Conservation (phyloP, 2,888 invertebrate species). For the Crossocerus cetratus region DNA sequence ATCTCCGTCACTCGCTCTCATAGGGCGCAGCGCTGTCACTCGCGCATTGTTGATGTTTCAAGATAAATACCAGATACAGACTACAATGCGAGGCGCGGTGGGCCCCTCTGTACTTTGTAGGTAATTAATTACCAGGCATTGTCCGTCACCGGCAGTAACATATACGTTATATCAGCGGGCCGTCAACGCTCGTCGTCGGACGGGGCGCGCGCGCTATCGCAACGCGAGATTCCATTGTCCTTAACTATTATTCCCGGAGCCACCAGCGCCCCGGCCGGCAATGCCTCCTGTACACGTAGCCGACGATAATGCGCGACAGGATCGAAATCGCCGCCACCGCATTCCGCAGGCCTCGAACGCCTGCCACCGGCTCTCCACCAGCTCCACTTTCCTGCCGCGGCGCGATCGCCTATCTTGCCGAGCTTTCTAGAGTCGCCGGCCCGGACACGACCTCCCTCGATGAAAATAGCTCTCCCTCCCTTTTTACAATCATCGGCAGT, state of each 20-base stretch:
- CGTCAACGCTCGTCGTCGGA: conserved; percentile 63
- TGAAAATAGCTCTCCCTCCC: no score
- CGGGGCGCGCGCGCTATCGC: conserved; percentile 51
- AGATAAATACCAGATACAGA: conserved; percentile 70
- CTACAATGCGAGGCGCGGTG: conserved; percentile 58
- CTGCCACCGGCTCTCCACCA: no score
- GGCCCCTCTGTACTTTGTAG: conserved; percentile 67
- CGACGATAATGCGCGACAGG: conserved; percentile 53
- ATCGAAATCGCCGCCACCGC: conserved; percentile 50
- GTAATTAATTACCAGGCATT: conserved; percentile 71
- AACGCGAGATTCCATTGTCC: conserved; percentile 65
- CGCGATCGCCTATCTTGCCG: conserved; percentile 1
- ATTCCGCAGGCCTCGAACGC: conserved; percentile 28
- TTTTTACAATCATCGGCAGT: no score
- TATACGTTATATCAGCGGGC: conserved; percentile 69
- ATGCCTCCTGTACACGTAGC: conserved; percentile 49
- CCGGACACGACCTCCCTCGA: no score
- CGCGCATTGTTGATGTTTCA: conserved; percentile 68
- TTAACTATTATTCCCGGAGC: conserved; percentile 60
- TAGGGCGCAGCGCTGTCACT: conserved; percentile 22
- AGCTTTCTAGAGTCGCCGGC: no score
- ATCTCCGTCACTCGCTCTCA: conserved; percentile 5
- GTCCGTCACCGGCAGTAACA: conserved; percentile 69
- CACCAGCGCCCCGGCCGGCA: conserved; percentile 37
- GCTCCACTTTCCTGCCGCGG: conserved; percentile 6